Percentiles rank a stretch among this genome's conserved stretches.
Conservation (phyloP, 2,797 vertebrate species). For the Tolypeutes matacus region DNA sequence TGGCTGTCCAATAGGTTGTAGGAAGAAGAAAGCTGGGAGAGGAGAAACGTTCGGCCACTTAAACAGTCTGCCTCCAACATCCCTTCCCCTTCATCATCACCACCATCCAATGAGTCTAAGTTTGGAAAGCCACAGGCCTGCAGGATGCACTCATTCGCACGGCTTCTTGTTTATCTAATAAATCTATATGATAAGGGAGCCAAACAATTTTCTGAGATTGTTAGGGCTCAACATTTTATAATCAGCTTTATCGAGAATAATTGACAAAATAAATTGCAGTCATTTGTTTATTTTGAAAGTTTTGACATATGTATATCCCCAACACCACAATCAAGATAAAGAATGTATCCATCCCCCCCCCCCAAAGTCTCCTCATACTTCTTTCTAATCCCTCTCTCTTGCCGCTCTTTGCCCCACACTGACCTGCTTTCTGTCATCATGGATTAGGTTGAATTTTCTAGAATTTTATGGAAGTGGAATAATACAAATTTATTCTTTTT, state of each 20-base stretch:
- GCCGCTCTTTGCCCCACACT: background rate
- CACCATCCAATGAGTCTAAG: background rate
- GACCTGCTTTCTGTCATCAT: background rate
- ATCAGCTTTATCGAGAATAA: background rate
- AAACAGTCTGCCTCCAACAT: background rate
- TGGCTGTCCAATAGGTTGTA: background rate
- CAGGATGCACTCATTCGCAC: background rate
- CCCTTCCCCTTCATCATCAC: background rate
- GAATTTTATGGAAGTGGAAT: background rate
- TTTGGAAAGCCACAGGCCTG: background rate
- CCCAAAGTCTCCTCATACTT: background rate
- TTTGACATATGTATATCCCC: background rate
- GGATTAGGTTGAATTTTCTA: background rate
- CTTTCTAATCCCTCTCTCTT: background rate
- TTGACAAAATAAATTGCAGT: background rate
- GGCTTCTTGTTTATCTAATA: background rate
- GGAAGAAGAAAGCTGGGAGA: background rate
- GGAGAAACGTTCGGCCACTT: background rate
- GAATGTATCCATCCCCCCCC: background rate
- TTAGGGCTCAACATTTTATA: background rate
- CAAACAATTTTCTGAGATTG: background rate
- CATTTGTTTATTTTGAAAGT: background rate
- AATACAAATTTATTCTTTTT: background rate
- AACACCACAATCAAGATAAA: background rate
- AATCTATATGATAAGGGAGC: background rate